Evolutionary conservation across 2,797 vertebrate genomes (phyloP), one percentile per base, ranked within the genome.

Genomic region (Phataginus tricuspis): DNA sequence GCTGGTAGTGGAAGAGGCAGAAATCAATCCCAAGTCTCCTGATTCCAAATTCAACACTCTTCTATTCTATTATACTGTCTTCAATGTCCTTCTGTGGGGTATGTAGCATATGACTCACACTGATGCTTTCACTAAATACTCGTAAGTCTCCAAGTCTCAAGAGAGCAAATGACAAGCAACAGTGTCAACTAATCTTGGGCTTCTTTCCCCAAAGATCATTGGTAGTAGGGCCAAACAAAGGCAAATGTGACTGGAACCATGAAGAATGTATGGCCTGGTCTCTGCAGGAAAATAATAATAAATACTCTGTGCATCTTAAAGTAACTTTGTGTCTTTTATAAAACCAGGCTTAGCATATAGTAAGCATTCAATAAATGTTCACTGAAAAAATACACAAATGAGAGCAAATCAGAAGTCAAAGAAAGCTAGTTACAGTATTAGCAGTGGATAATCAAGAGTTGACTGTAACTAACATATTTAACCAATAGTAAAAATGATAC

Each of bases 391-490:
- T 42, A 29, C 25, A 78, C 49, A 74, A 85, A 74, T 78, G 64
- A 88, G 57, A 89, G 34, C 37, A 83, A 85, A 82, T 27, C 11
- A 77, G 72, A 23, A 93, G 23, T 71, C 61, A 78, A 84, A 90
- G 75, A 25, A 82, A 63, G 55, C 80, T 55, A 49, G 69, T 27
- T 39, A 13, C 4, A 68, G 57, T 42, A 85, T 27, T 51, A 64
- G 25, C 49, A 94, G 16, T 91, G 71, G 80, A 94, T 91, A 97
- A 96, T 96, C 97, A 97, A 90, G 95, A 97, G 89, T 29, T 96
- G 97, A 97, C 96, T 97, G 96, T n/a, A 95, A 68, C 78, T 94
- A 96, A 95, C 69, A 71, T 61, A 88, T 85, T 95, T 82, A 45
- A 98, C 42, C 94, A 55, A 86, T 1, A 80, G n/a, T 69, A 91